These are phyloP conservation scores for Drosophila kohkoa DNA, from an alignment of 1,140 invertebrate genomes.

Conservation along the genomic window DNA sequence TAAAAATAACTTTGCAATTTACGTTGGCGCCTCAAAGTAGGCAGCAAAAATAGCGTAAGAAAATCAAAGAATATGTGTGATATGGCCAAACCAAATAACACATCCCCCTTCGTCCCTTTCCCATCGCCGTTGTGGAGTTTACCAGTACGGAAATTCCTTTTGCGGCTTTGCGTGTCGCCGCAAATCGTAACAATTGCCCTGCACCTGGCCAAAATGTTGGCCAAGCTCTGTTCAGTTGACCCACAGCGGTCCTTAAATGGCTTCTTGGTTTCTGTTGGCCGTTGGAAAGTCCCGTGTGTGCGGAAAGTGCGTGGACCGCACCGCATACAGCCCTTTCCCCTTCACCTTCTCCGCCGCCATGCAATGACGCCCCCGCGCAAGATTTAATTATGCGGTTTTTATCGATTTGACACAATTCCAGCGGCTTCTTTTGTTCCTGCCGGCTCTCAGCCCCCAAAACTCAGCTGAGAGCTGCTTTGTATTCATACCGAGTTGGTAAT, in stretches of 20 bases:
- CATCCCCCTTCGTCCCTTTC: neutral
- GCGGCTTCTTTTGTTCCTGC: slow-evolving; percentile 52
- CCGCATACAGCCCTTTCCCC: neutral
- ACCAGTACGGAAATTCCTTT: slow-evolving; percentile 10
- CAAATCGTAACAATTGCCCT: slow-evolving; percentile 25
- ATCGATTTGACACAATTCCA: slow-evolving; percentile 84
- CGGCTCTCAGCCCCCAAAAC: neutral
- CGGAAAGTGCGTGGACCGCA: slow-evolving; percentile 54
- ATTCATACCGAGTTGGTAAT: slow-evolving; percentile 29
- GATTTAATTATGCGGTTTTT: slow-evolving; percentile 83
- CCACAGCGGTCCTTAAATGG: slow-evolving; percentile 52
- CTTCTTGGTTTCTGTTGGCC: neutral
- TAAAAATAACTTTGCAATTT: slow-evolving; percentile 20
- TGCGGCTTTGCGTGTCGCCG: slow-evolving; percentile 41
- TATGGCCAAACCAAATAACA: neutral
- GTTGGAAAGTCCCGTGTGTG: slow-evolving; percentile 44
- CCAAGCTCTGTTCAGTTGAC: slow-evolving; percentile 72
- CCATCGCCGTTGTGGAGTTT: neutral
- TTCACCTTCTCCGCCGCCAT: neutral
- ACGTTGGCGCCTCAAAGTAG: slow-evolving; percentile 20
- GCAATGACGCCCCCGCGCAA: slow-evolving; percentile 59
- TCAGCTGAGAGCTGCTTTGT: slow-evolving; percentile 36
- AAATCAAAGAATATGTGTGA: slow-evolving; percentile 36
- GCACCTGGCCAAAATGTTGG: slow-evolving; percentile 51
- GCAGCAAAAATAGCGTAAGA: slow-evolving; percentile 15